These are phyloP conservation scores for Chironomus striatipennis DNA, from an alignment of 1,140 invertebrate species.

Conservation along the genomic window DNA sequence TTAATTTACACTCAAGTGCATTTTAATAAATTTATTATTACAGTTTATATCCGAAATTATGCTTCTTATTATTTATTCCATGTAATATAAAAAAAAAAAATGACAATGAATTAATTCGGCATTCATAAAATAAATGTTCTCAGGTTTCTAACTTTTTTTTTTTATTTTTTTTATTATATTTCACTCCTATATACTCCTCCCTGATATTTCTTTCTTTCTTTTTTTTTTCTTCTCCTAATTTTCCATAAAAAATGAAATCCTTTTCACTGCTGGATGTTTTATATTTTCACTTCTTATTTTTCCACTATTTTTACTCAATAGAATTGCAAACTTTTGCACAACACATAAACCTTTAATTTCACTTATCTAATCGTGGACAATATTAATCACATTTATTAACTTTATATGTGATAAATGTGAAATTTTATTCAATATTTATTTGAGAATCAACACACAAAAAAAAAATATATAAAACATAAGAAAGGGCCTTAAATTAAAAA, in stretches of 20 bases:
- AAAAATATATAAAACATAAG: background rate
- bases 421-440: background rate
- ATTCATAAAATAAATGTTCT: background rate
- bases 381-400: slow-evolving; percentile 15
- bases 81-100: background rate
- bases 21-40: background rate
- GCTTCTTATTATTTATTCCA: background rate
- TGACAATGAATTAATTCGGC: slow-evolving; percentile 1
- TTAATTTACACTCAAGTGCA: background rate
- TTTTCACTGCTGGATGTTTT: background rate
- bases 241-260: background rate
- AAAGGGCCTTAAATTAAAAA: background rate
- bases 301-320: background rate
- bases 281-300: background rate
- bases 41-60: background rate
- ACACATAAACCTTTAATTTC: background rate
- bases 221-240: too few relatives aligned
- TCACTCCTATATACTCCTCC: slow-evolving; percentile 5
- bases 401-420: background rate
- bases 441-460: background rate
- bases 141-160: background rate
- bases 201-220: background rate
- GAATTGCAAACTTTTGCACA: background rate
- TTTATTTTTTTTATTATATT: background rate
- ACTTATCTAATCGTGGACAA: background rate